Evolutionary conservation across 37 sponge, comb jelly and placozoan genomes (phyloP).

Genomic region (Agelas oroides): DNA sequence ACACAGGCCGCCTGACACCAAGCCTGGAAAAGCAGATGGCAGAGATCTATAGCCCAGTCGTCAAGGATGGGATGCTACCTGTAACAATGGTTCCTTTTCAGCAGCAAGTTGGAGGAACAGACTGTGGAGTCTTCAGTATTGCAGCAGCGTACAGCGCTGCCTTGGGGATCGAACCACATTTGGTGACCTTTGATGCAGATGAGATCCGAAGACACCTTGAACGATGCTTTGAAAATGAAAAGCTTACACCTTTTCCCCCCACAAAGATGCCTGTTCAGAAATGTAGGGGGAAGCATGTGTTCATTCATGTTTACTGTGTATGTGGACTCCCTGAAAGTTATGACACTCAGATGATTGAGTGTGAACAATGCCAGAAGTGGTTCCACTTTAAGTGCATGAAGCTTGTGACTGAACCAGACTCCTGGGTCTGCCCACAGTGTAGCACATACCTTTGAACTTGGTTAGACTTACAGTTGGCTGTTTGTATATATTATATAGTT

Average conservation of each 20-base stretch:
- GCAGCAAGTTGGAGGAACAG: slow-evolving; percentile 17
- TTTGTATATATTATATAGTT: too few species aligned
- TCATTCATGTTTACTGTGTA: slow-evolving; percentile 22
- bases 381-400: slow-evolving; percentile 28
- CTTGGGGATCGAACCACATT: neutral
- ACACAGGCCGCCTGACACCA: neutral
- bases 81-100: slow-evolving; percentile 16
- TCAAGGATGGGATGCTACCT: slow-evolving; percentile 1
- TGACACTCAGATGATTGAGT: slow-evolving; percentile 24
- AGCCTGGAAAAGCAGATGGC: slow-evolving; percentile 6
- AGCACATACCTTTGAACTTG: too few species aligned
- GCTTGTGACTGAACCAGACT: neutral
- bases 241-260: slow-evolving; percentile 1
- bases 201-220: slow-evolving; percentile 14
- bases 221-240: slow-evolving; percentile 5
- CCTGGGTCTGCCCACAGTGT: too few species aligned
- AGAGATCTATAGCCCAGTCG: neutral
- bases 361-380: slow-evolving; percentile 14
- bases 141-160: slow-evolving; percentile 18
- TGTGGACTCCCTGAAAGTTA: slow-evolving; percentile 22
- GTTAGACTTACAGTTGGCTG: too few species aligned
- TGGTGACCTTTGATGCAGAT: slow-evolving; percentile 9
- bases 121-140: slow-evolving; percentile 17
- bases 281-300: neutral
- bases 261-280: neutral